Base-by-base conservation (phyloP, 1,140 invertebrate genomes). In the Lepidostoma basale region DNA sequence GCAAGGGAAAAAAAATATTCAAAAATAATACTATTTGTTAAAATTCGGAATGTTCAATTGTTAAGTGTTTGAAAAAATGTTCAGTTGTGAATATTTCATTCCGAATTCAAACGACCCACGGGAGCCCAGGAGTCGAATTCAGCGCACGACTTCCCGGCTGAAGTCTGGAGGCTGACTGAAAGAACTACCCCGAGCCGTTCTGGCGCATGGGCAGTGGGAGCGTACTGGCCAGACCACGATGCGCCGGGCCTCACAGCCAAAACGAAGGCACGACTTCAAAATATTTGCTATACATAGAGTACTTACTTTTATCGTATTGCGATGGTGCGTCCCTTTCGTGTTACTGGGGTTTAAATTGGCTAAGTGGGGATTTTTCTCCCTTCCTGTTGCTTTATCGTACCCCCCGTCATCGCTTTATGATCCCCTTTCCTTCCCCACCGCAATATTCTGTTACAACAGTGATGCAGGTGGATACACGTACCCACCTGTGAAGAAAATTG, bases 401-500 rank as follows among this genome's bases (percentile, higher is more conserved):
- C 26, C 26, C 49, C 49, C 47, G 9, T 52, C 47, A 16, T 28
- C 47, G 47, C 47, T 52, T 52, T 52, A 52, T 26, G 47, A 52
- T 18, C 12, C 47, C 47, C 12, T n/a, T 25, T 4, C 25, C 33
- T n/a, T 36, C 33, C 33, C 33, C 33, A 3, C 47, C 12, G 6
- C 47, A 52, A 52, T 52, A 52, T 26, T 52, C 47, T 52, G 49
- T 49, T 49, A 49, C 45, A 49, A 23, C 45, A 49, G 45, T 54
- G 26, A 30, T 54, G 49, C 49, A 54, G 49, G 49, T 54, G 49
- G 26, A 54, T 28, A 30, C 26, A 33, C 49, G 18, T 54, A 12
- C n/a, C 16, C 12, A 44, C 16, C 40, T 44, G 33, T 36, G 33
- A 12, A 36, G 33, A n/a, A 12, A 36, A n/a, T n/a, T n/a, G n/a